phyloP scores from a whole-genome alignment of 2,797 vertebrate species.

The Gambelia wislizenii region DNA sequence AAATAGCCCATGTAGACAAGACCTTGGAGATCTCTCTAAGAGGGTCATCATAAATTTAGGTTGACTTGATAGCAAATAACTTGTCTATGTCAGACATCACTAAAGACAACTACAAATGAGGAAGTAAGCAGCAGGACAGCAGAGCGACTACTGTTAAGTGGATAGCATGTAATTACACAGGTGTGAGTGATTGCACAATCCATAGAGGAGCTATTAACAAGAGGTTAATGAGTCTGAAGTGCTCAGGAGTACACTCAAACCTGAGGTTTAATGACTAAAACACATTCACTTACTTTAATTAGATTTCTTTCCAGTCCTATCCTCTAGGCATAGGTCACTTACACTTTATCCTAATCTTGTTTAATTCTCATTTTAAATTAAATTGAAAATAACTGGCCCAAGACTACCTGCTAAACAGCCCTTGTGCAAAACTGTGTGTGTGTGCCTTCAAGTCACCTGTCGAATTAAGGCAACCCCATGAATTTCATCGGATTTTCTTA shows the following conservation, averaged over 20 bases:
- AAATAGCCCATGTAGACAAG: no score
- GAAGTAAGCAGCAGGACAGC: neutral
- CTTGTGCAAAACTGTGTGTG: no score
- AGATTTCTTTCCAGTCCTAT: neutral
- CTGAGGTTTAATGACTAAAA: neutral
- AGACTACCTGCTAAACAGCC: neutral
- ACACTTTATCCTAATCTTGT: neutral
- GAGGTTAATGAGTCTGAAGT: neutral
- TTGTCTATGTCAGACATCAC: neutral
- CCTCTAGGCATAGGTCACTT: neutral
- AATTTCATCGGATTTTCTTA: no score
- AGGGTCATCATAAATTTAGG: no score
- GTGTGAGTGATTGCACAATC: neutral
- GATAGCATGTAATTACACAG: neutral
- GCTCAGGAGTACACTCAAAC: neutral
- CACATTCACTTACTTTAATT: neutral
- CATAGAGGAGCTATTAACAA: neutral
- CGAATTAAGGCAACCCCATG: no score
- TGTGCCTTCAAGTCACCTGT: no score
- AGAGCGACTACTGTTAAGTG: neutral
- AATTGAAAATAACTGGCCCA: neutral
- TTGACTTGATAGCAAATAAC: no score
- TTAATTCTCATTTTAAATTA: neutral
- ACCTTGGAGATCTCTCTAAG: no score
- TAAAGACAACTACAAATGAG: neutral